Evolutionary conservation across 2,888 invertebrate species (phyloP), one percentile per base, ranked within the genome.

Genomic region (Taenaris catops): DNA sequence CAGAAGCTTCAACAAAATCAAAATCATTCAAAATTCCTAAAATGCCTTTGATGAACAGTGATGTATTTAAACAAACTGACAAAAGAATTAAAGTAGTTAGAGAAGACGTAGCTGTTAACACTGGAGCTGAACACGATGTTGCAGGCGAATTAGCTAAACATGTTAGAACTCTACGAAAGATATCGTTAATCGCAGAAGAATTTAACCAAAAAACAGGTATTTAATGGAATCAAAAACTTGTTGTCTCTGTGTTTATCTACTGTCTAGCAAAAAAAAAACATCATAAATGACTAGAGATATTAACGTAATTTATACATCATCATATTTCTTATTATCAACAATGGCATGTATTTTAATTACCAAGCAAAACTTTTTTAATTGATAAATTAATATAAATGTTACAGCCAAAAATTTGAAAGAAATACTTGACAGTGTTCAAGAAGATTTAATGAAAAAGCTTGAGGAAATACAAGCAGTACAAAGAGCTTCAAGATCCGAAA

Each of bases 131-230:
- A n/a, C 64, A 62, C 6, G 83, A 84, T 33, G 59, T 81, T n/a
- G 84, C 81, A 1, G 57, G 57, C 24, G 80, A 80, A 48, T 58
- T 86, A 16, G 55, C 71, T 1, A 79, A 66, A 46, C 69, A 84
- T 44, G 79, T 84, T 1, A 53, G 54, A 27, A 84, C 84, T 0
- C 51, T 86, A 19, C 67, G 58, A 27, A 81, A 70, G 45, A 86
- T 86, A 55, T 84, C 86, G 1, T 47, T 84, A 6, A 84, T 86
- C 34, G 84, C 84, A n/a, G 84, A 86, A 43, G 84, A 84, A 38
- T 84, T 86, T 43, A 83, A 84, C 48, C 74, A 83, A 29, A 86
- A 83, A 60, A 84, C 84, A 29, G 84, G 84, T 84, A 50, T n/a
- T n/a, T n/a, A n/a, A n/a, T n/a, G n/a, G n/a, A n/a, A n/a, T n/a